Conservation (phyloP, 2,113 vertebrate species). For the Epinephelus cyanopodus region DNA sequence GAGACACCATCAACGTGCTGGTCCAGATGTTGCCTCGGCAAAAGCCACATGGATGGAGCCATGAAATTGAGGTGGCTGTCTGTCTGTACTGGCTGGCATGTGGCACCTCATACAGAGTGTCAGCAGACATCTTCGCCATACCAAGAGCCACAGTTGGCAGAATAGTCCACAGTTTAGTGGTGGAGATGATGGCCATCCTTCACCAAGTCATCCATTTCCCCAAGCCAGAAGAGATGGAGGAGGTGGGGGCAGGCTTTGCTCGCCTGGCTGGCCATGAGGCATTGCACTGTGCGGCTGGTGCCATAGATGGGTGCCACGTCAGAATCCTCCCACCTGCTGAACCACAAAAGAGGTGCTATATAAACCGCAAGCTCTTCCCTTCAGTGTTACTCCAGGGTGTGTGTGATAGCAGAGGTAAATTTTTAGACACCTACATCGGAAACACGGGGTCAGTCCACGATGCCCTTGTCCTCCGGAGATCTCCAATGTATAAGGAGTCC, state of each 20-base stretch:
- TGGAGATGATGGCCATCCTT: background rate
- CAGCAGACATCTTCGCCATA: background rate
- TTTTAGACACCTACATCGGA: background rate
- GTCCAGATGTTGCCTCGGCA: background rate
- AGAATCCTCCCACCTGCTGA: background rate
- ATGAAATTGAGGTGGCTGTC: background rate
- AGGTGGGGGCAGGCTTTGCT: background rate
- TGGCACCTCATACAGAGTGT: background rate
- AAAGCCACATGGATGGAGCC: background rate
- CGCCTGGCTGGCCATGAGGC: background rate
- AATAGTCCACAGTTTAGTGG: background rate
- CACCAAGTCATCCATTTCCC: background rate
- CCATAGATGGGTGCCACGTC: background rate
- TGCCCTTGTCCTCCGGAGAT: background rate
- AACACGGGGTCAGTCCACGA: background rate
- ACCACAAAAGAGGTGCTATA: background rate
- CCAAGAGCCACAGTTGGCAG: background rate
- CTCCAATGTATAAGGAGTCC: background rate
- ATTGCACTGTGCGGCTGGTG: background rate
- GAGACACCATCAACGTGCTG: background rate
- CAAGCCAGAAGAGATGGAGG: background rate
- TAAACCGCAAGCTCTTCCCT: background rate
- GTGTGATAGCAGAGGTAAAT: background rate
- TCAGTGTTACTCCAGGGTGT: background rate
- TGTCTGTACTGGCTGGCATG: background rate